Conservation (phyloP, 1,140 invertebrate species). For the Piezodorus guildinii region DNA sequence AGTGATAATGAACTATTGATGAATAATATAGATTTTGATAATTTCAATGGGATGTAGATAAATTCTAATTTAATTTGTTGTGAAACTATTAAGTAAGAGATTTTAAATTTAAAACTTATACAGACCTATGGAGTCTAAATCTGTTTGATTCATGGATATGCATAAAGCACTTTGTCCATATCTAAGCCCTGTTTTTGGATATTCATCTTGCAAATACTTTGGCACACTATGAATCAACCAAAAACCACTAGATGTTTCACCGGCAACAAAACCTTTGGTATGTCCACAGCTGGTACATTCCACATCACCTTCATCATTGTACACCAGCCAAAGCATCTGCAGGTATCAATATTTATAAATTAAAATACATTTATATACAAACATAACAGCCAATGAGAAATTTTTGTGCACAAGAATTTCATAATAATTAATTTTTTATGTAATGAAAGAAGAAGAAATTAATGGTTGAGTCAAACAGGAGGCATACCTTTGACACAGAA, state of each 20-base stretch:
- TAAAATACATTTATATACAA: neutral
- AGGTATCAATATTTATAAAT: conserved; percentile 29
- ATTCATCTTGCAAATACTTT: conserved; percentile 42
- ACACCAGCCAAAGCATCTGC: conserved; percentile 51
- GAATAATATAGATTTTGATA: too few species aligned
- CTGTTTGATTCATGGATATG: conserved; percentile 50
- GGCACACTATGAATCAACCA: conserved; percentile 90
- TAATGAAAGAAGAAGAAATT: too few species aligned
- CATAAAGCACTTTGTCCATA: conserved; percentile 88
- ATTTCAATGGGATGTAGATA: too few species aligned
- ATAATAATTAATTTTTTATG: too few species aligned
- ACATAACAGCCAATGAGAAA: conserved; percentile 17
- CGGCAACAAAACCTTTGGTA: conserved; percentile 70
- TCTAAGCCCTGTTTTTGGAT: conserved; percentile 32
- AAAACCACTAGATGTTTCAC: conserved; percentile 57
- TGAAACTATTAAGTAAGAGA: too few species aligned
- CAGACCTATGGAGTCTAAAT: conserved; percentile 34
- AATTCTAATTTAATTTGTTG: too few species aligned
- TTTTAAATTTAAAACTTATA: neutral
- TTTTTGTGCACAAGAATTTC: too few species aligned
- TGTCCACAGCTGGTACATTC: conserved; percentile 45
- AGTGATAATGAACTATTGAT: too few species aligned
- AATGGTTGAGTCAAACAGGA: too few species aligned
- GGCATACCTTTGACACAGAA: too few species aligned
- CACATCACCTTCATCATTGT: conserved; percentile 71